phyloP scores from a whole-genome alignment of 2,888 invertebrate species.

The Leucoptera coffeella region DNA sequence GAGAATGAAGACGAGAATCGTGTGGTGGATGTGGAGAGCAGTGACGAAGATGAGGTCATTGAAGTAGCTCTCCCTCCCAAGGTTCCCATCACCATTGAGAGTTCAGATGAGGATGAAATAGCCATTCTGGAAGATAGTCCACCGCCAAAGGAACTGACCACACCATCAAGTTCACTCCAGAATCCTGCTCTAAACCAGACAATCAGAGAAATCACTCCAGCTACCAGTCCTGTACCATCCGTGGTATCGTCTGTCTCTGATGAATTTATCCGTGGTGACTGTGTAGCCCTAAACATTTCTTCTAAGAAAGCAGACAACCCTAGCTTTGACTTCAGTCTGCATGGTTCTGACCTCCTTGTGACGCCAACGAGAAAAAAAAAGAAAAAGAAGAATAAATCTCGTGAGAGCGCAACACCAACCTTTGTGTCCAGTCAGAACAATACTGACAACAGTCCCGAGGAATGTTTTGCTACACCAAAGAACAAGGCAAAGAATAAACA shows the following conservation, averaged over 20 bases:
- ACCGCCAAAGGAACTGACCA: neutral
- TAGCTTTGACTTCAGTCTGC: conserved; percentile 43
- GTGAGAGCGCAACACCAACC: conserved; percentile 12
- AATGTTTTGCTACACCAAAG: conserved; percentile 42
- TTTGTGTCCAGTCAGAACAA: too few species aligned
- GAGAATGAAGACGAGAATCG: conserved; percentile 17
- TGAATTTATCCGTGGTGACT: conserved; percentile 42
- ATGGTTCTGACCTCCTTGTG: conserved; percentile 33
- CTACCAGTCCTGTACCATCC: conserved; percentile 40
- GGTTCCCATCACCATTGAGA: conserved; percentile 41
- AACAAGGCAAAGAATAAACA: conserved; percentile 39
- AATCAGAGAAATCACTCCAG: conserved; percentile 16
- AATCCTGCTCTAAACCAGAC: conserved; percentile 1
- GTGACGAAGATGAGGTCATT: conserved; percentile 44
- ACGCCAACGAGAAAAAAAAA: conserved; percentile 33
- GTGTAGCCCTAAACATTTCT: conserved; percentile 42
- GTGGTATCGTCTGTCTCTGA: conserved; percentile 43
- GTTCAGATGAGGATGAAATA: conserved; percentile 30
- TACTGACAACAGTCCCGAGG: too few species aligned
- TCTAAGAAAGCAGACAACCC: conserved; percentile 24
- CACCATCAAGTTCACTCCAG: neutral
- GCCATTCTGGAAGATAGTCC: neutral
- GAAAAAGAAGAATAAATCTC: conserved; percentile 30
- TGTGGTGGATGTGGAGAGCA: conserved; percentile 23
- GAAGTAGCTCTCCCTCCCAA: conserved; percentile 39